Percentiles rank a stretch among this genome's conserved stretches.
These are phyloP conservation scores for Brachyptera putata DNA, from an alignment of 2,888 invertebrate genomes.

Conservation along the genomic window DNA sequence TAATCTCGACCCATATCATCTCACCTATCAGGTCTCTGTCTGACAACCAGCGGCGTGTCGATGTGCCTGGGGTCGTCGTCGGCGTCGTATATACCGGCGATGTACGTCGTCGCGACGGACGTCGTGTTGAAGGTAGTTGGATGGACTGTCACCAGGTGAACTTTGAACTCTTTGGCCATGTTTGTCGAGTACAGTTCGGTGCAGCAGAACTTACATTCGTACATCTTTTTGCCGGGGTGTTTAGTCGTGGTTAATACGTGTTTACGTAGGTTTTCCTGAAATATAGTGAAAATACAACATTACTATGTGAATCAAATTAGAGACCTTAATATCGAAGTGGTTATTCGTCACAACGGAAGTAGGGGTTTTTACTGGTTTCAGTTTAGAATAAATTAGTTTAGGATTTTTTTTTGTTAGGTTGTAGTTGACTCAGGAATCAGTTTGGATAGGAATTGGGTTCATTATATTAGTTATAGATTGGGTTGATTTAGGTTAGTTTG, in stretches of 20 bases:
- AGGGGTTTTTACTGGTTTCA: too few species aligned
- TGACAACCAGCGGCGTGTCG: constrained; percentile 18
- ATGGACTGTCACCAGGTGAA: constrained; percentile 59
- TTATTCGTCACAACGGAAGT: too few species aligned
- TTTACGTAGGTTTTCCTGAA: constrained; percentile 81
- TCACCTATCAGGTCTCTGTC: constrained; percentile 18
- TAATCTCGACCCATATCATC: neutral
- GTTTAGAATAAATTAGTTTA: too few species aligned
- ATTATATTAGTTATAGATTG: too few species aligned
- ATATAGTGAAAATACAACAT: too few species aligned
- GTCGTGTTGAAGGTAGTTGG: constrained; percentile 49
- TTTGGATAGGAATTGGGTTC: too few species aligned
- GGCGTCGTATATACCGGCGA: constrained; percentile 48
- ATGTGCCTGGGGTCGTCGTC: constrained; percentile 40
- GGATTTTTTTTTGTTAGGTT: too few species aligned
- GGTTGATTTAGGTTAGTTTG: too few species aligned
- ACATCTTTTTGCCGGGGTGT: constrained; percentile 73
- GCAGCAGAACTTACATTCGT: constrained; percentile 67
- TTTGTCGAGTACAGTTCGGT: constrained; percentile 54
- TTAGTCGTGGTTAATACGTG: constrained; percentile 75
- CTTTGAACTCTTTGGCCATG: constrained; percentile 61
- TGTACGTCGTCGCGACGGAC: constrained; percentile 50
- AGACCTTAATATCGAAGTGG: too few species aligned
- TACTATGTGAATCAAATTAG: too few species aligned
- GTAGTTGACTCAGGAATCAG: too few species aligned